Percentiles rank a stretch among this genome's conserved stretches.
These are phyloP conservation scores for Cardiocondyla obscurior DNA, from an alignment of 1,140 invertebrate species.

Conservation along the genomic window DNA sequence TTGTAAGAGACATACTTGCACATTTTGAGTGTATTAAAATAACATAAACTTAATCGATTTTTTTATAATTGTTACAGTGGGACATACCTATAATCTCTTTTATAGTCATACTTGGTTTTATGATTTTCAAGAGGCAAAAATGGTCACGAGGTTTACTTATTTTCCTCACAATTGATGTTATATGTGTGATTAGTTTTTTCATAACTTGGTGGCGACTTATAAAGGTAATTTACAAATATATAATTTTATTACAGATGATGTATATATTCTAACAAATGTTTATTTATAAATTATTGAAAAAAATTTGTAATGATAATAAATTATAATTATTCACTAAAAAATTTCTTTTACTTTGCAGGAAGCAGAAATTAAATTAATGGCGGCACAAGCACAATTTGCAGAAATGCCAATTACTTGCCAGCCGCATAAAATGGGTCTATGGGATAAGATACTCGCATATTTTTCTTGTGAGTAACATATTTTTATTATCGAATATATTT, in stretches of 20 bases:
- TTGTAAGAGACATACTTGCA: slow-evolving; percentile 25
- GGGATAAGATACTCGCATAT: slow-evolving; percentile 40
- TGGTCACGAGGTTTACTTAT: slow-evolving; percentile 63
- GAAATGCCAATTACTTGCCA: slow-evolving; percentile 70
- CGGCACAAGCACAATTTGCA: slow-evolving; percentile 63
- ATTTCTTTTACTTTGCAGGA: slow-evolving; percentile 66
- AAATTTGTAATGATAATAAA: background rate
- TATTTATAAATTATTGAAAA: background rate
- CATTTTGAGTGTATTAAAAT: background rate
- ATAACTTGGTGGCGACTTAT: slow-evolving; percentile 75
- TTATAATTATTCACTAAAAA: background rate
- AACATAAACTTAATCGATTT: slow-evolving; percentile 25
- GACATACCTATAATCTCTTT: slow-evolving; percentile 55
- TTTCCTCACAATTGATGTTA: slow-evolving; percentile 55
- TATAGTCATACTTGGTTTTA: slow-evolving; percentile 49
- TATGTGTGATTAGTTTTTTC: slow-evolving; percentile 71
- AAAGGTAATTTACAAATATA: slow-evolving; percentile 66
- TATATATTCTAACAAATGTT: background rate
- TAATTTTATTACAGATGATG: background rate
- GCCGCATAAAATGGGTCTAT: slow-evolving; percentile 66
- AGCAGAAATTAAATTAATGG: slow-evolving; percentile 70
- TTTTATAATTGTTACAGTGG: slow-evolving; percentile 66
- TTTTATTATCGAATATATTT: background rate
- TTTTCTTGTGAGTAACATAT: slow-evolving; percentile 39
- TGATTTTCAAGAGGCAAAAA: slow-evolving; percentile 48